Conservation (phyloP, 2,888 invertebrate species). For the Synergus laeviventris region DNA sequence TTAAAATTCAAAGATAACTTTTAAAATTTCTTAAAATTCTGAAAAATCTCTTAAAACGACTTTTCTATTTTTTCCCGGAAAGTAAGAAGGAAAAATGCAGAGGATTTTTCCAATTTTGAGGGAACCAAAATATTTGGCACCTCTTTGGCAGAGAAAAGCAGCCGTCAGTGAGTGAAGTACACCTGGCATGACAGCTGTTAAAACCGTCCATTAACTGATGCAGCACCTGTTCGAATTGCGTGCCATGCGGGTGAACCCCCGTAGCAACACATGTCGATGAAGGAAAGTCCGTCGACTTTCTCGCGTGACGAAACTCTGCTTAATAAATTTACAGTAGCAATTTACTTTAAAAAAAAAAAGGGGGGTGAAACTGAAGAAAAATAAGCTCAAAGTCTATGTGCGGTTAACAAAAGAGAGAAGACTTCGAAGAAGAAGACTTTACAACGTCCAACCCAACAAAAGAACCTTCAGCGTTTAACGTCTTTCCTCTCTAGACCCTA, state of each 20-base stretch:
- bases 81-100: neutral
- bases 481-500: neutral
- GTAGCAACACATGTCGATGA: constrained; percentile 68
- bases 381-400: neutral
- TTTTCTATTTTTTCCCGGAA: too few species aligned
- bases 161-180: constrained; percentile 53
- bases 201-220: constrained; percentile 70
- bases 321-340: constrained; percentile 21
- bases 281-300: constrained; percentile 54
- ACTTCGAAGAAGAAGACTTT: neutral
- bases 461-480: neutral
- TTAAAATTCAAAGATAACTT: too few species aligned
- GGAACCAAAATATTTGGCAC: neutral
- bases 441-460: neutral
- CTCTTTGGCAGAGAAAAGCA: constrained; percentile 8
- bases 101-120: constrained; percentile 15
- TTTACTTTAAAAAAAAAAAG: neutral
- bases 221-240: constrained; percentile 72
- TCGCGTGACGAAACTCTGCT: constrained; percentile 49
- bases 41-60: too few species aligned
- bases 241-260: constrained; percentile 66
- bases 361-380: neutral
- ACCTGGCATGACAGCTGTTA: constrained; percentile 74
- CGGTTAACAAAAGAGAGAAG: neutral
- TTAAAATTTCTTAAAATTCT: too few species aligned